Evolutionary conservation across 2,113 vertebrate species (phyloP), one percentile per base, ranked within the genome.

Genomic region (Dicrurus megarhynchus): DNA sequence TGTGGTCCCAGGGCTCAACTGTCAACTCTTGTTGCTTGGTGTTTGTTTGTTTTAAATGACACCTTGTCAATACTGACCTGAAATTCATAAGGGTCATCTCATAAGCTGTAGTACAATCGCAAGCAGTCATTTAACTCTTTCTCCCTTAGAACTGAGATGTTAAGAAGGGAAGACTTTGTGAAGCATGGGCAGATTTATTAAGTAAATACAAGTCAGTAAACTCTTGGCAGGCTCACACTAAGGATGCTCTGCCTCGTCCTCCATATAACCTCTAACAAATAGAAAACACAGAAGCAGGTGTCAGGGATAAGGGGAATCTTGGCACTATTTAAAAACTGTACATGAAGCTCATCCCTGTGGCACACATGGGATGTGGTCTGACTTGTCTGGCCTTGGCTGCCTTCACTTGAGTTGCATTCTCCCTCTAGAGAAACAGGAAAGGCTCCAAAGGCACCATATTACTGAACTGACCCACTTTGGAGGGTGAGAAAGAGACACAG

Each of bases 1-100:
- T 80, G 84, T 78, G 50, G 60, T 96, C 89, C 81, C 91, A 91
- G 42, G 80, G 80, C 81, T 94, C 94, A 91, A 84, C 69, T 87
- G 81, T 91, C 91, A 94, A 79, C 30, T 88, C 82, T 89, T 75
- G 32, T 87, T 93, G 19, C 68, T 89, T 73, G 60, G 23, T 83
- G 79, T 95, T 94, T 95, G 82, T 87, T 97, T 96, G 81, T 86
- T 85, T 93, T 89, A 87, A 76, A 92, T 49, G 57, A 92, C 93
- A 93, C 67, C 88, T 94, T 87, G 90, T 96, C 92, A 92, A 89
- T 90, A 87, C 50, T 95, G 86, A 93, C 57, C 59, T 69, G 69
- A 85, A 84, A 84, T 89, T 84, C 71, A 23, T 59, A 90, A 89
- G 23, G 65, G 70, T 90, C 55, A 47, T 84, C 75, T 91, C 76